These are phyloP conservation scores for Lates japonicus DNA, from an alignment of 2,797 vertebrate genomes.

Conservation along the genomic window DNA sequence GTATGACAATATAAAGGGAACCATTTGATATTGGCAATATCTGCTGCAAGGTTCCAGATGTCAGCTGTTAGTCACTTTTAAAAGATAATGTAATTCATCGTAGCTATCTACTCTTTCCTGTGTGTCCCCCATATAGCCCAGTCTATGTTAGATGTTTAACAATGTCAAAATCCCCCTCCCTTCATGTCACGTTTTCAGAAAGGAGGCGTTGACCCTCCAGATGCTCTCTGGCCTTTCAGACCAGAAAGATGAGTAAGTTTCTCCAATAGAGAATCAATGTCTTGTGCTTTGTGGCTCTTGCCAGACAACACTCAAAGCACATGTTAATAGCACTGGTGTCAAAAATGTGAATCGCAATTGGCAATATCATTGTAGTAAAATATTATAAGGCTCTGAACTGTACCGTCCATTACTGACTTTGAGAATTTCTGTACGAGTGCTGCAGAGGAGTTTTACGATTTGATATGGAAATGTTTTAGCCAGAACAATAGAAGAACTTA, in stretches of 20 bases:
- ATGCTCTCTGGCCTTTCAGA: slow-evolving; percentile 88
- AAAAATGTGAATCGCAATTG: slow-evolving; percentile 23
- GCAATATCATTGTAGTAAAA: neutral
- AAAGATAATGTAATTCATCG: slow-evolving; percentile 19
- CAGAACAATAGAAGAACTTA: neutral
- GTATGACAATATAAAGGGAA: slow-evolving; percentile 16
- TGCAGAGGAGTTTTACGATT: neutral
- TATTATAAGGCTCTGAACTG: slow-evolving; percentile 22
- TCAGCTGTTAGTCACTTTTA: slow-evolving; percentile 21
- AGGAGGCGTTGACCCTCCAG: slow-evolving; percentile 90
- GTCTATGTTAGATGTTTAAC: slow-evolving; percentile 75
- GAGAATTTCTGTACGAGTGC: neutral
- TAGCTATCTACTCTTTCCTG: slow-evolving; percentile 33
- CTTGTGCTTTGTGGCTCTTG: slow-evolving; percentile 69
- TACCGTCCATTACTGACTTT: neutral
- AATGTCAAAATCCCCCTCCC: slow-evolving; percentile 78
- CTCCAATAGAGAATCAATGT: slow-evolving; percentile 65
- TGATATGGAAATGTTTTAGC: neutral
- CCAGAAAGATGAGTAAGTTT: slow-evolving; percentile 89
- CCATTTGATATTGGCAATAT: slow-evolving; percentile 3
- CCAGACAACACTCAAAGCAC: slow-evolving; percentile 49
- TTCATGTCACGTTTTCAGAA: slow-evolving; percentile 88
- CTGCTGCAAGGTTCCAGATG: slow-evolving; percentile 25
- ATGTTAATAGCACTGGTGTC: slow-evolving; percentile 32
- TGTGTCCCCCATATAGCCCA: slow-evolving; percentile 58